phyloP scores from a whole-genome alignment of 2,888 invertebrate genomes.

The Zele albiditarsus region DNA sequence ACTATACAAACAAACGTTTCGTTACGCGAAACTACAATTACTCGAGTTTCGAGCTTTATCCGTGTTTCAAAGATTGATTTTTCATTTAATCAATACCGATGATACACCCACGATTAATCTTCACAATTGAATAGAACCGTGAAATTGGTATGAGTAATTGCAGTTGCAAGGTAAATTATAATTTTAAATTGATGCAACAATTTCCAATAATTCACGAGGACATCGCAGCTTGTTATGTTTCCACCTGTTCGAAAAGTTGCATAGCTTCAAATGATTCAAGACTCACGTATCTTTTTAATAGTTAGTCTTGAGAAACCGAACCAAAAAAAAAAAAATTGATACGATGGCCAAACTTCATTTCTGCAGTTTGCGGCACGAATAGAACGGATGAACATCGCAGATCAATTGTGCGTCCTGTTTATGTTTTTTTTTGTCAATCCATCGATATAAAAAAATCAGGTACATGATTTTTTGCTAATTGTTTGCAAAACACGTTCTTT shows the following conservation, averaged over 20 bases:
- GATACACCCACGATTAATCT: constrained; percentile 51
- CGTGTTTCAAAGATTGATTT: constrained; percentile 39
- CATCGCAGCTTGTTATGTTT: neutral
- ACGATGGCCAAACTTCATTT: neutral
- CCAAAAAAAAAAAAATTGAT: neutral
- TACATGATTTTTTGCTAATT: constrained; percentile 59
- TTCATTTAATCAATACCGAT: constrained; percentile 47
- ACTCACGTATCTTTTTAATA: neutral
- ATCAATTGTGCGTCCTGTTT: neutral
- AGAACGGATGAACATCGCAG: neutral
- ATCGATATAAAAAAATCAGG: constrained; percentile 63
- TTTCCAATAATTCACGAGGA: neutral
- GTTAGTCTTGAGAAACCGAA: neutral
- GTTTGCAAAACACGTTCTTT: constrained; percentile 48
- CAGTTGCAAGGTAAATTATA: neutral
- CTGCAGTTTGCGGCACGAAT: neutral
- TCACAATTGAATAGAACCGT: constrained; percentile 14
- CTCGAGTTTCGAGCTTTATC: constrained; percentile 37
- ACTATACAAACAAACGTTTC: constrained; percentile 38
- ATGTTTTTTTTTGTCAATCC: neutral
- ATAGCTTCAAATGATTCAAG: neutral
- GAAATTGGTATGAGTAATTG: constrained; percentile 11
- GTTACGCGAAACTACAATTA: constrained; percentile 43
- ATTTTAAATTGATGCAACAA: neutral
- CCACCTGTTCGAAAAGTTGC: neutral